Evolutionary conservation across 1,140 invertebrate genomes (phyloP), one percentile per base, ranked within the genome.

Genomic region (Hormaphis cornu): DNA sequence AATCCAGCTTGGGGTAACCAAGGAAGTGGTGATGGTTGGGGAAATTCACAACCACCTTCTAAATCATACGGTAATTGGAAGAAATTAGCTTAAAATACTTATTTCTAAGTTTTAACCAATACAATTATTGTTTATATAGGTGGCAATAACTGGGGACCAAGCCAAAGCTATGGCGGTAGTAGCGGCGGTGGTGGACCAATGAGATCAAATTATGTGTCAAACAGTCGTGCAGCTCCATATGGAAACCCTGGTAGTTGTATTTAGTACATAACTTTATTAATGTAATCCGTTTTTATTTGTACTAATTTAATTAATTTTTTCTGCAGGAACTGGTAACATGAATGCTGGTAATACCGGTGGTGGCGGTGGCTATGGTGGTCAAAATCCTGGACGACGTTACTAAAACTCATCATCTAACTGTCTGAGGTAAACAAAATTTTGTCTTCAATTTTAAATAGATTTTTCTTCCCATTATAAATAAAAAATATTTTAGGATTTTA

Each of bases 241-340:
- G 61, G 61, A 35, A 66, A 66, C 44, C 61, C 61, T 50, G 61
- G 61, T 66, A 50, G 61, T 66, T 66, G 61, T 66, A 61, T 58
- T 58, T 58, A 40, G 5, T 56, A 30, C 14, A 26, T 18, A 26
- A 26, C 16, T n/a, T 28, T 18, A 28, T 6, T 30, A 0, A 10
- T 53, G 28, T 22, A 53, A 22, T 28, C 4, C 28, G 18, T 10
- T 28, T 53, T 40, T 37, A 6, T 58, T 40, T n/a, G 4, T 4
- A 33, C 9, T 33, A 33, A 33, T 6, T 33, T 33, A 33, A 33
- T 33, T 9, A 33, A 33, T 33, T 50, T 50, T 22, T 50, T 14
- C 10, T 66, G 8, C 40, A 66, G 61, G 61, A 66, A 18, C 42
- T 30, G 61, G 61, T 22, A 66, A 66, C 50, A 28, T 46, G n/a